Evolutionary conservation across 2,797 vertebrate species (phyloP).

Genomic region (Aotus griseimembra): DNA sequence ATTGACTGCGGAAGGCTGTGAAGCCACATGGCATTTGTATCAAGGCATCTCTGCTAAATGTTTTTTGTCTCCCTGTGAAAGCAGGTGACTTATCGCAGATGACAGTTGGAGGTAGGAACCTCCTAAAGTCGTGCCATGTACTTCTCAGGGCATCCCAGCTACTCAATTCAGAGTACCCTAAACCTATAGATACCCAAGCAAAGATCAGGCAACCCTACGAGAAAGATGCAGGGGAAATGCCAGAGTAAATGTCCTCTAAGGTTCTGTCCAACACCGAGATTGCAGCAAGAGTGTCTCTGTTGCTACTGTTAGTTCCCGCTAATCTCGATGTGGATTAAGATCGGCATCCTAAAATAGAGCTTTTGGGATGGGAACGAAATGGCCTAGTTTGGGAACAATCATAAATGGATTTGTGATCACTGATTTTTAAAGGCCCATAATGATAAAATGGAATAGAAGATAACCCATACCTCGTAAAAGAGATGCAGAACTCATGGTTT

Average conservation of each 20-base stretch:
- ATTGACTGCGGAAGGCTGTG: neutral
- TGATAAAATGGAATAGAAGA: neutral
- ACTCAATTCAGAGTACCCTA: neutral
- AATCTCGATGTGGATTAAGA: neutral
- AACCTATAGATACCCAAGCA: neutral
- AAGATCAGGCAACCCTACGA: no score
- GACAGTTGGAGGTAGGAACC: neutral
- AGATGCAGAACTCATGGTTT: neutral
- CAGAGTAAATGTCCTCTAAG: neutral
- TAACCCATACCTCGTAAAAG: neutral
- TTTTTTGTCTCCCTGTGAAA: neutral
- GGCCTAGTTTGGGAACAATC: conserved; percentile 36
- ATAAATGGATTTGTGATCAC: neutral
- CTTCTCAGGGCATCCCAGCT: neutral
- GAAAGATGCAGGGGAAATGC: neutral
- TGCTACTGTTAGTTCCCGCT: neutral
- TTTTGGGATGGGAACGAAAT: conserved; percentile 30
- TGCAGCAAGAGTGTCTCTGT: neutral
- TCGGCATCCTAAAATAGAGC: conserved; percentile 15
- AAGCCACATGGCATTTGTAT: no score
- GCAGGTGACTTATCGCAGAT: neutral
- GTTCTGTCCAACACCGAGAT: neutral
- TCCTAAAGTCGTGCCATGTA: neutral
- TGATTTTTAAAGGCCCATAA: neutral
- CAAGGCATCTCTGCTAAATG: neutral